Percentiles rank a stretch among this genome's conserved stretches.
phyloP scores from a whole-genome alignment of 2,888 invertebrate genomes.

The Caenorhabditis sp. region DNA sequence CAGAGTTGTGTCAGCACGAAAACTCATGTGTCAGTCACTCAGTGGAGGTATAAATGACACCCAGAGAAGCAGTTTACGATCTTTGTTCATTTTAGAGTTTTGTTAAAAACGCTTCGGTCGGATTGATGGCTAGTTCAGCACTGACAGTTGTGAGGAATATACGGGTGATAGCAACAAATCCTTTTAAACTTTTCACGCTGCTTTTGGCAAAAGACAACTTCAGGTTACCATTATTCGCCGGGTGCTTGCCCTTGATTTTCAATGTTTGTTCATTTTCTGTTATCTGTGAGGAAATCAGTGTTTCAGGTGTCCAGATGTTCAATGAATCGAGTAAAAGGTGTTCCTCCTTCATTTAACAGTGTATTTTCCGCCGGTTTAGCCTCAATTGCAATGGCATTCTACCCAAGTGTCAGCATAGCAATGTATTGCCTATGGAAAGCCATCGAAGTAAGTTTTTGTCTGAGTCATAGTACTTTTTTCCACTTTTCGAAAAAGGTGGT shows the following conservation, averaged over 20 bases:
- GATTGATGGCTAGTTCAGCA: slow-evolving; percentile 77
- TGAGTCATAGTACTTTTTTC: slow-evolving; percentile 1
- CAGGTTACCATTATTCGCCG: slow-evolving; percentile 77
- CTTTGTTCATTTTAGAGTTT: slow-evolving; percentile 63
- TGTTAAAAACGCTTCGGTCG: slow-evolving; percentile 82
- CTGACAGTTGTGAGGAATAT: slow-evolving; percentile 61
- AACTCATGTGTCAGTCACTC: slow-evolving; percentile 76
- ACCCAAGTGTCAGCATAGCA: slow-evolving; percentile 90
- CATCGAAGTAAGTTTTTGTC: slow-evolving; percentile 87
- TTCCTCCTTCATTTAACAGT: slow-evolving; percentile 85
- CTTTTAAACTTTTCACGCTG: slow-evolving; percentile 42
- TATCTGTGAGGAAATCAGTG: too few species aligned
- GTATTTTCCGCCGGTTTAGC: slow-evolving; percentile 65
- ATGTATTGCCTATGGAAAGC: slow-evolving; percentile 91
- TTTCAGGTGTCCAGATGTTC: slow-evolving; percentile 87
- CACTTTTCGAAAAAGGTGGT: neutral
- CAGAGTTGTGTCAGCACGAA: slow-evolving; percentile 71
- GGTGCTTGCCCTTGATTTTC: slow-evolving; percentile 76
- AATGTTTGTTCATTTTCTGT: too few species aligned
- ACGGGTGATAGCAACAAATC: slow-evolving; percentile 55
- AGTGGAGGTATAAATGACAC: slow-evolving; percentile 65
- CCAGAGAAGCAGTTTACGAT: neutral
- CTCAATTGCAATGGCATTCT: slow-evolving; percentile 86
- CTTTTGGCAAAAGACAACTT: slow-evolving; percentile 62
- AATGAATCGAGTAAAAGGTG: slow-evolving; percentile 84